Evolutionary conservation across 2,888 invertebrate species (phyloP).

Genomic region (Mythimna ferrago): DNA sequence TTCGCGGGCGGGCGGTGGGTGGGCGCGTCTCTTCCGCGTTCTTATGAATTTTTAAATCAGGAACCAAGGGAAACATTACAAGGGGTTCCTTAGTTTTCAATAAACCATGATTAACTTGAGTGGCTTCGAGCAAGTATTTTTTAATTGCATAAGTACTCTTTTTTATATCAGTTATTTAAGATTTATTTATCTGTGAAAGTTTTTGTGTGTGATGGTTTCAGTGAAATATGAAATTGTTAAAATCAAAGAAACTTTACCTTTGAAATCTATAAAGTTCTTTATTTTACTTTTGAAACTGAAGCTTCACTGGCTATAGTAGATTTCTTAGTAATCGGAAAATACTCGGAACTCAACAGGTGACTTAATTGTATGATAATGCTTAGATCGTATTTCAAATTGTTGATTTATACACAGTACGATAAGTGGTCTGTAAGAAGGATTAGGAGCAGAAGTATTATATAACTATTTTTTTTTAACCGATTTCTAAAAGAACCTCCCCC

Average conservation of each 20-base stretch:
- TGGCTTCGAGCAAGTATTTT: conserved; percentile 16
- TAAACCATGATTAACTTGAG: conserved; percentile 38
- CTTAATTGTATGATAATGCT: not conserved
- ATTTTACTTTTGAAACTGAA: conserved; percentile 14
- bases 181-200: not conserved
- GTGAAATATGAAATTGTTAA: not conserved
- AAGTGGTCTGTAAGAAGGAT: not conserved
- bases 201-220: not conserved
- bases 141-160: conserved; percentile 2
- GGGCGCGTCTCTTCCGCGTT: conserved; percentile 83
- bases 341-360: not conserved
- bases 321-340: not conserved
- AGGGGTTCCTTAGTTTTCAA: conserved; percentile 44
- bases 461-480: too few relatives aligned
- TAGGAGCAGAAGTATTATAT: not conserved
- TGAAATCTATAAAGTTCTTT: not conserved
- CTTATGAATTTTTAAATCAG: conserved; percentile 75
- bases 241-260: not conserved
- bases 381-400: conserved; percentile 1
- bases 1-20: conserved; percentile 89
- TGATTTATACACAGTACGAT: not conserved
- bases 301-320: not conserved
- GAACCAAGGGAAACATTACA: conserved; percentile 53
- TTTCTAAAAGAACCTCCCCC: too few relatives aligned
- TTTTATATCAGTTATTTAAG: not conserved